These are phyloP conservation scores for Choristoneura rosaceana DNA, from an alignment of 2,888 invertebrate species.

Conservation along the genomic window DNA sequence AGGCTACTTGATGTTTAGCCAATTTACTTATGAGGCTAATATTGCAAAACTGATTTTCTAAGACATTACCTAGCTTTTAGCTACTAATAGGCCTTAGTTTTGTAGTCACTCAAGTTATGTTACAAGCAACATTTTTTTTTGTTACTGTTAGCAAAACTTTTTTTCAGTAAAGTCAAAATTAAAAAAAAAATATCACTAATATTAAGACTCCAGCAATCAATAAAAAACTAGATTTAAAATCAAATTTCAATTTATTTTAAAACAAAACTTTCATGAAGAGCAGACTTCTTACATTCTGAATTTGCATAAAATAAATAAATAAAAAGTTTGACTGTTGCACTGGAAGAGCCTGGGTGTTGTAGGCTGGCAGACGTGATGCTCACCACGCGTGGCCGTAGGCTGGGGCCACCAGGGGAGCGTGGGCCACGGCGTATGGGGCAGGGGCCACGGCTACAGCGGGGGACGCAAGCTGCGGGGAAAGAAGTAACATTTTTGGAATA, in stretches of 20 bases:
- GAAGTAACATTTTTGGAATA: not conserved
- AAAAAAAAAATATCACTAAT: not conserved
- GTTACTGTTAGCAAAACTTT: too few species aligned
- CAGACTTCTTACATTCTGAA: slow-evolving; percentile 57
- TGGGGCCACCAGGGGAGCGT: slow-evolving; percentile 61
- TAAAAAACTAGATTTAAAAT: slow-evolving; percentile 12
- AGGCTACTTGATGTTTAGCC: too few species aligned
- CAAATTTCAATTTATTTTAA: slow-evolving; percentile 53
- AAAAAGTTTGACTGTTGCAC: slow-evolving; percentile 73
- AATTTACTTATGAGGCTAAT: too few species aligned
- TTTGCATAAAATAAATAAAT: slow-evolving; percentile 65
- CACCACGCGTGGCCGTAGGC: slow-evolving; percentile 75
- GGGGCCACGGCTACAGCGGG: slow-evolving; percentile 72
- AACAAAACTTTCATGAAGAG: slow-evolving; percentile 58
- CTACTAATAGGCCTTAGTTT: too few species aligned
- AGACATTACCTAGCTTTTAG: too few species aligned
- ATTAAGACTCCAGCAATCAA: not conserved
- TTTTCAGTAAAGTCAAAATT: too few species aligned
- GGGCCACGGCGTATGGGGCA: slow-evolving; percentile 66
- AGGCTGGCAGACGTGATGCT: slow-evolving; percentile 49
- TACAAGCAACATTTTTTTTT: too few species aligned
- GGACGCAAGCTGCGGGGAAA: slow-evolving; percentile 66
- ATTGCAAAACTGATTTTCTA: too few species aligned
- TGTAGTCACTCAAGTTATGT: too few species aligned
- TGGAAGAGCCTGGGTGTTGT: slow-evolving; percentile 53